Evolutionary conservation across 2,888 invertebrate genomes (phyloP).

Genomic region (Pardosa pseudoannulata): DNA sequence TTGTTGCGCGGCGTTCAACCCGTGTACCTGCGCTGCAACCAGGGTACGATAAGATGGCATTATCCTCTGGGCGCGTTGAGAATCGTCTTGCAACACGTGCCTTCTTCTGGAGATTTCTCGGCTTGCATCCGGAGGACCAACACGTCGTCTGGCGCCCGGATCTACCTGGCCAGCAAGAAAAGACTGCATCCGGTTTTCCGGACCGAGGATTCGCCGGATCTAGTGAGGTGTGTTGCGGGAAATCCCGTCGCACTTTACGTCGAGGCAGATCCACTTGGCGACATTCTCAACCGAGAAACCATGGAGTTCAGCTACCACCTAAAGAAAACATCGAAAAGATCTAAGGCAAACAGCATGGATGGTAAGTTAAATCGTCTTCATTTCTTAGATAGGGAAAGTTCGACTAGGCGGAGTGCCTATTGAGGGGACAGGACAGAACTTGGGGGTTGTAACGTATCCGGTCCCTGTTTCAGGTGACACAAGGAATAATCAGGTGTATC

Average conservation of each 20-base stretch:
- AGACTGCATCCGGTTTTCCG: slow-evolving; percentile 82
- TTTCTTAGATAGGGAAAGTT: too few relatives aligned
- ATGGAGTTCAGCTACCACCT: slow-evolving; percentile 85
- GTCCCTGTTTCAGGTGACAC: too few relatives aligned
- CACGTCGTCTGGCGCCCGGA: slow-evolving; percentile 78
- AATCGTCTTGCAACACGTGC: slow-evolving; percentile 82
- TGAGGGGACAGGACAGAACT: too few relatives aligned
- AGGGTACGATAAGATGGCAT: slow-evolving; percentile 85
- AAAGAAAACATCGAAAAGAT: slow-evolving; percentile 79
- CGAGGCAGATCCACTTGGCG: slow-evolving; percentile 79
- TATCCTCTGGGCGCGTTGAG: slow-evolving; percentile 86
- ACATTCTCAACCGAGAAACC: slow-evolving; percentile 78
- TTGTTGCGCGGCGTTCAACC: slow-evolving; percentile 83
- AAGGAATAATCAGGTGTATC: too few relatives aligned
- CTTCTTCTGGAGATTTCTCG: slow-evolving; percentile 81
- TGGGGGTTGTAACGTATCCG: too few relatives aligned
- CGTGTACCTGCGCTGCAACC: slow-evolving; percentile 86
- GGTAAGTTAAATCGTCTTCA: slow-evolving; percentile 78
- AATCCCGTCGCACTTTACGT: slow-evolving; percentile 84
- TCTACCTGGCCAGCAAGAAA: slow-evolving; percentile 83
- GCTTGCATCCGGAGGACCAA: slow-evolving; percentile 83
- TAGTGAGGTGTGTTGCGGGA: slow-evolving; percentile 81
- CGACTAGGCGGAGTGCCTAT: too few relatives aligned
- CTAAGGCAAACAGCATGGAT: slow-evolving; percentile 21
- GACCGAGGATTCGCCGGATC: slow-evolving; percentile 77